Evolutionary conservation across 2,888 invertebrate genomes (phyloP).

Genomic region (Tetragonisca angustula): DNA sequence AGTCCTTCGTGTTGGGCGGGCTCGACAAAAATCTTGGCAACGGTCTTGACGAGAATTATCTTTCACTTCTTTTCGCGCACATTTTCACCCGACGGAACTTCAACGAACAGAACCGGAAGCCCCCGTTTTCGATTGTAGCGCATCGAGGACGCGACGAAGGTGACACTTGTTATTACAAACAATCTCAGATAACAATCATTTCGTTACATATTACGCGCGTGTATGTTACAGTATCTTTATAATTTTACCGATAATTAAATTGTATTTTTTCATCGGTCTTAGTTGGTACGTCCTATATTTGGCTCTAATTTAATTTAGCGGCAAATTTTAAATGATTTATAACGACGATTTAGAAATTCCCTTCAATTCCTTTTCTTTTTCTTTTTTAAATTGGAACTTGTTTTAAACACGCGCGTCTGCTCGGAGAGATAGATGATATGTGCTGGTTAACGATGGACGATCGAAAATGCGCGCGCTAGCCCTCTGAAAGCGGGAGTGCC

Average conservation of each 20-base stretch:
- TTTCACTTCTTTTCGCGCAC: conserved; percentile 29
- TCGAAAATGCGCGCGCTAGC: conserved; percentile 49
- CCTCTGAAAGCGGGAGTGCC: conserved; percentile 32
- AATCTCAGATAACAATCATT: background rate
- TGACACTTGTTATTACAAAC: background rate
- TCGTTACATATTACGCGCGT: background rate
- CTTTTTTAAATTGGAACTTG: background rate
- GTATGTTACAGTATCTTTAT: background rate
- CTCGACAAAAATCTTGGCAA: no score
- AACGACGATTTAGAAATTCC: background rate
- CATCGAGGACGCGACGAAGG: background rate
- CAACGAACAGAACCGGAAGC: background rate
- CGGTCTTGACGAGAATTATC: background rate
- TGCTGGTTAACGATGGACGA: conserved; percentile 20
- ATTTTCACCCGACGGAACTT: conserved; percentile 38
- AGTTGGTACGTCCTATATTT: background rate
- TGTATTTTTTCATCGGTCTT: background rate
- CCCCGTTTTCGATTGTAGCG: background rate
- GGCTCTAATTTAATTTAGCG: background rate
- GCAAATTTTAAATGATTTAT: background rate
- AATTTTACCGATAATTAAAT: background rate
- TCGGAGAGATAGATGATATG: background rate
- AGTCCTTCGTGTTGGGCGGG: background rate
- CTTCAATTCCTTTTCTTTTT: background rate
- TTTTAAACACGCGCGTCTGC: conserved; percentile 15